phyloP scores from a whole-genome alignment of 2,797 vertebrate genomes.

The Anomalospiza imberbis region DNA sequence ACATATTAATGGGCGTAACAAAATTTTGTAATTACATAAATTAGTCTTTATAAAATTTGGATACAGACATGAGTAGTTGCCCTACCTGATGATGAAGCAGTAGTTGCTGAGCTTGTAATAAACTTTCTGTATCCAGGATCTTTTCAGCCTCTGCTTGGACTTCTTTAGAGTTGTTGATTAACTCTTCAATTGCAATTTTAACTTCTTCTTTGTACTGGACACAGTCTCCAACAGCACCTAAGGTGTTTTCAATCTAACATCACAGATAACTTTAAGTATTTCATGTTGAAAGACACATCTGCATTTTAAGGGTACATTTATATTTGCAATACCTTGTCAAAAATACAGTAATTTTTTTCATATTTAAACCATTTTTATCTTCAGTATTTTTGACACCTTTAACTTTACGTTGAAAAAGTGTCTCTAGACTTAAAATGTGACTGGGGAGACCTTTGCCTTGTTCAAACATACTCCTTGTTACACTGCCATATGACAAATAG shows the following conservation, averaged over 20 bases:
- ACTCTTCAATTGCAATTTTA: slow-evolving; percentile 79
- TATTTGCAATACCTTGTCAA: neutral
- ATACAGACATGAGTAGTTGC: neutral
- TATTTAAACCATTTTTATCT: neutral
- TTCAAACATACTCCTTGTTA: neutral
- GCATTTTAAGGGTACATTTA: neutral
- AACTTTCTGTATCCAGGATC: slow-evolving; percentile 84
- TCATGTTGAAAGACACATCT: neutral
- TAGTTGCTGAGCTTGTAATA: slow-evolving; percentile 86
- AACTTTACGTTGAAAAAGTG: neutral
- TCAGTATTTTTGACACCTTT: neutral
- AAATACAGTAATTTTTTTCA: neutral
- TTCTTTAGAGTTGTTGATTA: slow-evolving; percentile 85
- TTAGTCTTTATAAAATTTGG: neutral
- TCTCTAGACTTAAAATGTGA: neutral
- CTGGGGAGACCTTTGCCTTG: neutral
- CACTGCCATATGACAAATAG: neutral
- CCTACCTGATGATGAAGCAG: slow-evolving; percentile 88
- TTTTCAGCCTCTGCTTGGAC: slow-evolving; percentile 79
- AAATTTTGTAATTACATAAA: neutral
- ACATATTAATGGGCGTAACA: neutral
- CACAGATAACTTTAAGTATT: neutral
- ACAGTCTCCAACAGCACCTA: slow-evolving; percentile 77
- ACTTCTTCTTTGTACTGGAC: slow-evolving; percentile 85
- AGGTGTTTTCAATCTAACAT: slow-evolving; percentile 80